These are phyloP conservation scores for Dione vanillae DNA, from an alignment of 2,888 invertebrate species.

Conservation along the genomic window DNA sequence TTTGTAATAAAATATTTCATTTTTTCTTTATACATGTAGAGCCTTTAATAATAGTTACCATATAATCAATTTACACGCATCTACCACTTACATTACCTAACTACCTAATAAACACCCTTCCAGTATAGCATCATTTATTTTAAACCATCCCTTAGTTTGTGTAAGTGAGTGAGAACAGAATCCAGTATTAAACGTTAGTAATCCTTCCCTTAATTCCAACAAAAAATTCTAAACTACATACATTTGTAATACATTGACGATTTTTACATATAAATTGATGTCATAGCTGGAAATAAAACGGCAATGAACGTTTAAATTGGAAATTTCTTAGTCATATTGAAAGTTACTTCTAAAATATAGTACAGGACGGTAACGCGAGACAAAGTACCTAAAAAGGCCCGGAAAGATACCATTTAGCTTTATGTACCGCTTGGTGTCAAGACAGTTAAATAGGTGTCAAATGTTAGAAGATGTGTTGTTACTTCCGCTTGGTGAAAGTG, in stretches of 20 bases:
- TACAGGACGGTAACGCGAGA: slow-evolving; percentile 17
- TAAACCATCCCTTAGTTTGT: slow-evolving; percentile 37
- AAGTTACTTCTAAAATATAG: not conserved
- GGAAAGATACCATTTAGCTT: slow-evolving; percentile 28
- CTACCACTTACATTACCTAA: slow-evolving; percentile 1
- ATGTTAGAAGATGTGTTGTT: slow-evolving; percentile 9
- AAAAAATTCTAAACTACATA: too few relatives aligned
- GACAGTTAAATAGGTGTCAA: slow-evolving; percentile 20
- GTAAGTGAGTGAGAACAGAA: slow-evolving; percentile 37
- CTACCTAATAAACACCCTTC: slow-evolving; percentile 34
- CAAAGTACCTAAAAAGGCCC: slow-evolving; percentile 22
- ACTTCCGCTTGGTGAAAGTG: not conserved
- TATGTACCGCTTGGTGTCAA: slow-evolving; percentile 23
- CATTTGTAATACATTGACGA: not conserved
- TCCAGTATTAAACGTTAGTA: slow-evolving; percentile 17
- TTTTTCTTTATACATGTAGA: not conserved
- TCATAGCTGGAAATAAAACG: not conserved
- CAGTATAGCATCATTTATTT: slow-evolving; percentile 34
- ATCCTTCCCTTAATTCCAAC: not conserved
- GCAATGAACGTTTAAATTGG: not conserved
- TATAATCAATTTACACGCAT: not conserved
- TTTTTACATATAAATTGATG: not conserved
- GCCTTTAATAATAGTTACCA: not conserved
- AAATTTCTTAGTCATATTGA: not conserved
- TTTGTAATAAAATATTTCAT: too few relatives aligned